Percentiles rank a stretch among this genome's conserved stretches.
These are phyloP conservation scores for Colletes collaris DNA, from an alignment of 2,888 invertebrate species.

Conservation along the genomic window DNA sequence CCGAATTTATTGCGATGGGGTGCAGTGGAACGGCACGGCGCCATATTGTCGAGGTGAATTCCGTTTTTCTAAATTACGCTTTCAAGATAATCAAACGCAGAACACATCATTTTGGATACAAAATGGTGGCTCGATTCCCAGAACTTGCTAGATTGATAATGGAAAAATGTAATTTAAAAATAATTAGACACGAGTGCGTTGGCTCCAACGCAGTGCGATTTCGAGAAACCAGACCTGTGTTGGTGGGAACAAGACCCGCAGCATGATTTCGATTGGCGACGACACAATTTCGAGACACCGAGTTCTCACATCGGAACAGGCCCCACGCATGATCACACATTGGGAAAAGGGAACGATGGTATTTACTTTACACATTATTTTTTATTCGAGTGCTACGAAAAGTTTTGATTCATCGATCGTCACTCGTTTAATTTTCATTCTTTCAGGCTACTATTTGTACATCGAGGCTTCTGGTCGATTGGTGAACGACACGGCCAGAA, in stretches of 20 bases:
- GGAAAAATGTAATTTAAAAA: too few species aligned
- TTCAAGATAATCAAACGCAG: background rate
- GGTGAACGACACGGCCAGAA: conserved; percentile 88
- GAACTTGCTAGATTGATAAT: too few species aligned
- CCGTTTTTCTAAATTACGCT: too few species aligned
- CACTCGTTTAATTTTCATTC: background rate
- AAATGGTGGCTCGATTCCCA: too few species aligned
- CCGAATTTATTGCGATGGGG: conserved; percentile 89
- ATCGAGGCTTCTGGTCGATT: conserved; percentile 89
- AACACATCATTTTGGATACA: too few species aligned
- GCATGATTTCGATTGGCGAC: conserved; percentile 90
- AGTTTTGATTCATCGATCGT: background rate
- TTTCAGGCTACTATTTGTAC: conserved; percentile 91
- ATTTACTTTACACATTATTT: background rate
- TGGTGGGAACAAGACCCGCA: conserved; percentile 90
- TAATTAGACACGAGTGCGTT: conserved; percentile 78
- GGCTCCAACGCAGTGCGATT: conserved; percentile 86
- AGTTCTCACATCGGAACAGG: conserved; percentile 88
- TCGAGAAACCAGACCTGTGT: conserved; percentile 88
- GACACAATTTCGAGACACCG: conserved; percentile 87
- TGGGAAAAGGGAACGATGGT: conserved; percentile 85
- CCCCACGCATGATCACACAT: conserved; percentile 90
- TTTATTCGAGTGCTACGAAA: background rate
- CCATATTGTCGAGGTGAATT: conserved; percentile 87
- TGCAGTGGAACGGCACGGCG: conserved; percentile 87